Evolutionary conservation across 1,140 invertebrate species (phyloP).

Genomic region (Onthophagus taurus): DNA sequence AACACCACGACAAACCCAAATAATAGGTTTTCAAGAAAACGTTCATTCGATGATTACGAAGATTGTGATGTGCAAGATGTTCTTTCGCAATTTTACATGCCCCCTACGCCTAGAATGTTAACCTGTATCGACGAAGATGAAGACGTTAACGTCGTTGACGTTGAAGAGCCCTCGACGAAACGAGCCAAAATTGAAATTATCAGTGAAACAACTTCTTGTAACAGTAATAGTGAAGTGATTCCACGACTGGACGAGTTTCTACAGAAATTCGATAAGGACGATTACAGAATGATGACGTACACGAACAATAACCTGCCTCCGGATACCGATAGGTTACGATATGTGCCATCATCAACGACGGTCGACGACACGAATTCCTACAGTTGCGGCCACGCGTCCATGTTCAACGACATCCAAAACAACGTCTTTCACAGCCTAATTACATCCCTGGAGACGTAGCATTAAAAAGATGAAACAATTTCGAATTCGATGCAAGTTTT

Average conservation of each 20-base stretch:
- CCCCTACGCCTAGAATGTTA: conserved; percentile 55
- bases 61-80: conserved; percentile 51
- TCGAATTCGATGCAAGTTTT: too few relatives aligned
- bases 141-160: conserved; percentile 37
- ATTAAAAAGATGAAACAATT: conserved; percentile 6
- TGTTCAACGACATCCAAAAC: conserved; percentile 48
- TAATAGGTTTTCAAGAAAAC: conserved; percentile 27
- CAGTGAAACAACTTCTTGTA: conserved; percentile 4
- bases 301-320: conserved; percentile 30
- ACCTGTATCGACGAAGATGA: conserved; percentile 55
- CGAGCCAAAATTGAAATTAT: conserved; percentile 27
- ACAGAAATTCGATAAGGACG: conserved; percentile 7
- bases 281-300: conserved; percentile 20
- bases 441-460: conserved; percentile 48
- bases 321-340: conserved; percentile 19
- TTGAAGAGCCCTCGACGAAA: conserved; percentile 33
- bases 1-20: conserved; percentile 36
- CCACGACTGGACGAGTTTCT: not conserved
- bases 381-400: conserved; percentile 48
- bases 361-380: conserved; percentile 31
- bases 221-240: conserved; percentile 9
- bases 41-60: conserved; percentile 45
- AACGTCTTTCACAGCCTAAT: conserved; percentile 51
- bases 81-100: conserved; percentile 61
- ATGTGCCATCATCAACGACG: conserved; percentile 17